Percentiles rank a stretch among this genome's conserved stretches.
Evolutionary conservation across 2,113 vertebrate species (phyloP).

Genomic region (Prochilodus magdalenae): DNA sequence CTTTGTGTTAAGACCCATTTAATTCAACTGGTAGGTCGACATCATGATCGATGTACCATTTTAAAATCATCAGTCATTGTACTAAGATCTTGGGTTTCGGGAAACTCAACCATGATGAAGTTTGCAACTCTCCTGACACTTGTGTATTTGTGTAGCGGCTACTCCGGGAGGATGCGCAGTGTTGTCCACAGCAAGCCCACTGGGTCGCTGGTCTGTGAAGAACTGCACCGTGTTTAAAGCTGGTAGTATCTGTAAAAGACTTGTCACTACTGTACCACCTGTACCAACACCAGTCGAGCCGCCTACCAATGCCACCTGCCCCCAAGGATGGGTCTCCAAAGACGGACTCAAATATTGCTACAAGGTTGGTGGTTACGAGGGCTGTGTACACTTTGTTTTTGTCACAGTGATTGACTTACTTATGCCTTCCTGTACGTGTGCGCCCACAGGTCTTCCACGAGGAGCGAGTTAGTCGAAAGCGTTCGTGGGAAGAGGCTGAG

Average conservation of each 20-base stretch:
- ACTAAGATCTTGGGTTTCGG: no score
- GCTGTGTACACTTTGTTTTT: background rate
- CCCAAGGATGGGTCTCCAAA: conserved; percentile 83
- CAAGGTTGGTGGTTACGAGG: conserved; percentile 75
- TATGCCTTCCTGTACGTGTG: background rate
- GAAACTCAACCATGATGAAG: no score
- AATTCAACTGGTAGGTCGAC: no score
- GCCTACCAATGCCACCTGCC: conserved; percentile 79
- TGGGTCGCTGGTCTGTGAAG: conserved; percentile 90
- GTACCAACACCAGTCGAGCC: conserved; percentile 65
- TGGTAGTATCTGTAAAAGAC: conserved; percentile 87
- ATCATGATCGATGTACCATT: no score
- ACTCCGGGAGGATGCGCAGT: conserved; percentile 82
- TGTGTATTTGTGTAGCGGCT: conserved; percentile 51
- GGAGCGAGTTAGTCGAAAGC: conserved; percentile 86
- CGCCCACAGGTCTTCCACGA: conserved; percentile 85
- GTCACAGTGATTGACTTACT: background rate
- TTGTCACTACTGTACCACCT: conserved; percentile 67
- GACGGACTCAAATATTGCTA: conserved; percentile 82
- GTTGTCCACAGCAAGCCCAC: conserved; percentile 78
- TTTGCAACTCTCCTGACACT: conserved; percentile 77
- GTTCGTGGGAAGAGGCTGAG: conserved; percentile 94
- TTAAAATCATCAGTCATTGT: no score
- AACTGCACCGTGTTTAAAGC: conserved; percentile 88
- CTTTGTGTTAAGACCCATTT: no score